Percentiles rank a stretch among this genome's conserved stretches.
phyloP scores from a whole-genome alignment of 2,113 vertebrate species.

The Protobothrops flavoviridis region DNA sequence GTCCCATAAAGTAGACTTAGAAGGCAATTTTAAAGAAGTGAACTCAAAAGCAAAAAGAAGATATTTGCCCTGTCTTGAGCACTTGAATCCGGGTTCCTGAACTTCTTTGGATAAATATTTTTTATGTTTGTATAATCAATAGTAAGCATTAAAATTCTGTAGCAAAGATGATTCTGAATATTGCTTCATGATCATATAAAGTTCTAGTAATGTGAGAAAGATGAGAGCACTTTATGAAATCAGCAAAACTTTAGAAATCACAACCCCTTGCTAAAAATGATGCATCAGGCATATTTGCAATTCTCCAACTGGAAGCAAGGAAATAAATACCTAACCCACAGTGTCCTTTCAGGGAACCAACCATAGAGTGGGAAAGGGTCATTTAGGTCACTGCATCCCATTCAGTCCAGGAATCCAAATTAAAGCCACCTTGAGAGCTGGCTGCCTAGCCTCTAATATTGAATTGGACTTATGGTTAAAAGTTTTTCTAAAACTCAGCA shows the following conservation, averaged over 20 bases:
- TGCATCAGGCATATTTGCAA: neutral
- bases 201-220: neutral
- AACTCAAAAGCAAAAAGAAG: neutral
- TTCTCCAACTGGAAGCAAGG: neutral
- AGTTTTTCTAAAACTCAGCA: neutral
- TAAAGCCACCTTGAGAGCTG: neutral
- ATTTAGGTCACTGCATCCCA: neutral
- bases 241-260: neutral
- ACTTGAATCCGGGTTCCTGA: constrained; percentile 16
- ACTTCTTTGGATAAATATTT: constrained; percentile 15
- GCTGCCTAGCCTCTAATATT: neutral
- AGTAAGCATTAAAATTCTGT: neutral
- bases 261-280: neutral
- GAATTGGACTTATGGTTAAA: neutral
- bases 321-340: neutral
- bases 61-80: neutral
- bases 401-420: neutral
- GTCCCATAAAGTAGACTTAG: neutral
- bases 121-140: constrained; percentile 8
- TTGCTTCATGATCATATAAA: rapidly evolving
- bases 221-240: neutral
- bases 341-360: neutral
- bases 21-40: neutral
- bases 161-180: neutral
- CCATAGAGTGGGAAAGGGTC: neutral